Evolutionary conservation across 2,113 vertebrate genomes (phyloP).

Genomic region (Halichoeres trimaculatus): DNA sequence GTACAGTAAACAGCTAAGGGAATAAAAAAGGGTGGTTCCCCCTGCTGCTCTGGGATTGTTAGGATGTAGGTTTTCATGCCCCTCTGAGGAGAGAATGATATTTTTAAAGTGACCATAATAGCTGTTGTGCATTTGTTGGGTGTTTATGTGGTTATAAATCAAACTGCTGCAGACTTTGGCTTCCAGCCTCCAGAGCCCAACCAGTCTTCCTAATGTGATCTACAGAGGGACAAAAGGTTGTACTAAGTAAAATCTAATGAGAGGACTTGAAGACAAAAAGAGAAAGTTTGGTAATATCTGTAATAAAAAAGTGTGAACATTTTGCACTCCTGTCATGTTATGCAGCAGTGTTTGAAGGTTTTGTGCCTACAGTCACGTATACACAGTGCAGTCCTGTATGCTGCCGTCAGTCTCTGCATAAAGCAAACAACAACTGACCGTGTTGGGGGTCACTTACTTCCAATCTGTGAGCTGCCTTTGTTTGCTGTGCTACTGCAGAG

Average conservation of each 20-base stretch:
- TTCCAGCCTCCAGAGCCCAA: constrained; percentile 25
- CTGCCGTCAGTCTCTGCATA: constrained; percentile 43
- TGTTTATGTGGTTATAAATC: constrained; percentile 57
- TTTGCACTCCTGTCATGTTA: constrained; percentile 34
- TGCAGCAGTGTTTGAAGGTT: constrained; percentile 13
- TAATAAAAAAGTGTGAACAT: constrained; percentile 40
- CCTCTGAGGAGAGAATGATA: constrained; percentile 55
- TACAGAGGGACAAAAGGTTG: constrained; percentile 32
- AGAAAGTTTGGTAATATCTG: constrained; percentile 19
- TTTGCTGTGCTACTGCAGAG: constrained; percentile 66
- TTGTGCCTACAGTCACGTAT: constrained; percentile 76
- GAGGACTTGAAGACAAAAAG: constrained; percentile 31
- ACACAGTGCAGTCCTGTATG: constrained; percentile 38
- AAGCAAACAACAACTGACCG: constrained; percentile 70
- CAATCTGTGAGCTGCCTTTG: constrained; percentile 68
- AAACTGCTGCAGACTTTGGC: constrained; percentile 45
- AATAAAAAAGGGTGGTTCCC: constrained; percentile 63
- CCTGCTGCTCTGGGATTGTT: constrained; percentile 35
- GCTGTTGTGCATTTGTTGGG: constrained; percentile 40
- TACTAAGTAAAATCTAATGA: constrained; percentile 35
- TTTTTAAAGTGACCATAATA: constrained; percentile 60
- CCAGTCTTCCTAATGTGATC: constrained; percentile 32
- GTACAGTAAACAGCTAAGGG: constrained; percentile 40
- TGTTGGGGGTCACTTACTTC: constrained; percentile 68
- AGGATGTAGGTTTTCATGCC: constrained; percentile 45